These are phyloP conservation scores for Yponomeuta cagnagella DNA, from an alignment of 2,888 invertebrate species.

Conservation along the genomic window DNA sequence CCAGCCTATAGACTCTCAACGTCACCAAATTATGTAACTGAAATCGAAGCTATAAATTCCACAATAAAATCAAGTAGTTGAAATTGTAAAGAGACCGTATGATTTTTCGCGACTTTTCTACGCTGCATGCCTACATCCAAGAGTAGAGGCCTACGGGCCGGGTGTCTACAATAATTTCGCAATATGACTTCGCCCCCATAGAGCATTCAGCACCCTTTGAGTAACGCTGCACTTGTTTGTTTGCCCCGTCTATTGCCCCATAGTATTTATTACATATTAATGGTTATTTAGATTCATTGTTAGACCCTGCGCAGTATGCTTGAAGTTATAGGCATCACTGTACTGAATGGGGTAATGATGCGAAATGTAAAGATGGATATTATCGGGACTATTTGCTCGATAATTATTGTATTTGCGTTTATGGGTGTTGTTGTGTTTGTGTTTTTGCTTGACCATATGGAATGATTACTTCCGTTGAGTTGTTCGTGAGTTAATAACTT, in stretches of 20 bases:
- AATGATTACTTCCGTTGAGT: neutral
- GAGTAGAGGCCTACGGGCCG: neutral
- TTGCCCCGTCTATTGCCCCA: constrained; percentile 71
- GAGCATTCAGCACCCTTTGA: constrained; percentile 40
- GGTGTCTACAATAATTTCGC: neutral
- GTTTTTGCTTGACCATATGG: neutral
- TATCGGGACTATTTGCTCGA: constrained; percentile 46
- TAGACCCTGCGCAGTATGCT: constrained; percentile 63
- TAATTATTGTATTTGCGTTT: constrained; percentile 20
- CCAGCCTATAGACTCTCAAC: no score
- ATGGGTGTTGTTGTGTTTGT: neutral
- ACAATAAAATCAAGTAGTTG: neutral
- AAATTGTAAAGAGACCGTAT: neutral
- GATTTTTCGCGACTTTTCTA: neutral
- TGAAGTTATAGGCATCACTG: constrained; percentile 64
- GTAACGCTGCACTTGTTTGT: constrained; percentile 73
- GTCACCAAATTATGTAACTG: no score
- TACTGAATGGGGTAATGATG: constrained; percentile 45
- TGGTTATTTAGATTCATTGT: constrained; percentile 76
- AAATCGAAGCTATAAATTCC: neutral
- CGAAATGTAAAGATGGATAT: constrained; percentile 48
- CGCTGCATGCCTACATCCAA: neutral
- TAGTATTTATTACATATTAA: constrained; percentile 76
- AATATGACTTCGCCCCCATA: constrained; percentile 9
- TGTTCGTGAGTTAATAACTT: neutral